phyloP scores from a whole-genome alignment of 2,797 vertebrate genomes.

The Hapalemur alaotrensis region DNA sequence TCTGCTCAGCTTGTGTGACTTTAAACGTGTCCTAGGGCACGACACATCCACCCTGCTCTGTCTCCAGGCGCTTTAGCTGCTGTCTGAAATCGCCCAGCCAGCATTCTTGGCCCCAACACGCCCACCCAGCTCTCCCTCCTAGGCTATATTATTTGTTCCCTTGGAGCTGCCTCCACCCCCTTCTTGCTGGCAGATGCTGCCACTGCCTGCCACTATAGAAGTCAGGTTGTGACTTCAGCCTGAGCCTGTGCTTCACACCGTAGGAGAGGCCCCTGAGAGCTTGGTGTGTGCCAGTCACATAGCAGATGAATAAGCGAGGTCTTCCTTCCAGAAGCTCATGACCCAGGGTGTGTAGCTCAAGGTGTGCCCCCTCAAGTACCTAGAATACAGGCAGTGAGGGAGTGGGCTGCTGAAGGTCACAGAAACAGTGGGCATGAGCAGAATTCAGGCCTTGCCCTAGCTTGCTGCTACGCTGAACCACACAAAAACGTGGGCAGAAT shows the following conservation, averaged over 20 bases:
- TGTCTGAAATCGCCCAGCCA: slow-evolving; percentile 47
- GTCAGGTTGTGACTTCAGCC: neutral
- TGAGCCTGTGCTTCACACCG: neutral
- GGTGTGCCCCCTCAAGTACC: neutral
- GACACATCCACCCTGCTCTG: neutral
- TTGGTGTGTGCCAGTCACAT: neutral
- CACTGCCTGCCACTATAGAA: neutral
- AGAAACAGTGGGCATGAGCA: neutral
- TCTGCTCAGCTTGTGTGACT: neutral
- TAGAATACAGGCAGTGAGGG: neutral
- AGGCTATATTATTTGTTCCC: neutral
- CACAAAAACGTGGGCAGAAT: neutral
- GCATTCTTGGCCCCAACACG: neutral
- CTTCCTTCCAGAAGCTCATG: neutral
- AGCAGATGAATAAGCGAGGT: neutral
- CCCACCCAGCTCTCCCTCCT: neutral
- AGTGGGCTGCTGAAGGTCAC: neutral
- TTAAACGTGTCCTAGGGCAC: slow-evolving; percentile 24
- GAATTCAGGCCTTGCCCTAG: neutral
- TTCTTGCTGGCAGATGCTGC: slow-evolving; percentile 26
- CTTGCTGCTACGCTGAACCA: neutral
- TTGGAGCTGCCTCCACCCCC: neutral
- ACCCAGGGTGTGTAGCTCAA: neutral
- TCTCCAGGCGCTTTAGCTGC: slow-evolving; percentile 7
- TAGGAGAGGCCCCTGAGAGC: neutral